These are phyloP conservation scores for Anolis apletophallus DNA, from an alignment of 2,797 vertebrate genomes.

Conservation along the genomic window DNA sequence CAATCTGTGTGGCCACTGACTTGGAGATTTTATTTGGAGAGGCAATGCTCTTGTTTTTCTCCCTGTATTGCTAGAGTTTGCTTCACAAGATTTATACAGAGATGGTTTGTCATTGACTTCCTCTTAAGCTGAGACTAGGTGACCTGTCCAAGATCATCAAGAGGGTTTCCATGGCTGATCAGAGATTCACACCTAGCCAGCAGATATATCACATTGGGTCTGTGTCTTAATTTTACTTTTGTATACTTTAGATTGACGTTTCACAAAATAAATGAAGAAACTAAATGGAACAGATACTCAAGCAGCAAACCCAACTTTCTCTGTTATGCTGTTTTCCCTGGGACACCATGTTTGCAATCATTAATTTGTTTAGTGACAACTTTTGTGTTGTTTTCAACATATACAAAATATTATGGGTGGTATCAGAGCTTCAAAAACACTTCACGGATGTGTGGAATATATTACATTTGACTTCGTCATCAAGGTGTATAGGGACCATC, in stretches of 20 bases:
- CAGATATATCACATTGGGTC: too few species aligned
- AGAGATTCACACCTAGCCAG: too few species aligned
- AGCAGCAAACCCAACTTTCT: not conserved
- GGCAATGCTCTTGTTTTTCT: too few species aligned
- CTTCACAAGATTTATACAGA: too few species aligned
- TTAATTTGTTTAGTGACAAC: rapidly evolving
- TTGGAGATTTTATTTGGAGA: too few species aligned
- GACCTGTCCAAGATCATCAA: too few species aligned
- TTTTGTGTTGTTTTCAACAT: not conserved
- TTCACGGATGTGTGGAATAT: not conserved
- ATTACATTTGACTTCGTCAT: not conserved
- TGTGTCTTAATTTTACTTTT: too few species aligned
- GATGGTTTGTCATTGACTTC: too few species aligned
- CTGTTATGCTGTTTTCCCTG: not conserved
- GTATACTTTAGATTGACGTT: not conserved
- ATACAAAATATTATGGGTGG: not conserved
- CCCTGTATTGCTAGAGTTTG: too few species aligned
- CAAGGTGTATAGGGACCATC: not conserved
- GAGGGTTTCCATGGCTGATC: too few species aligned
- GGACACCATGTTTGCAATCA: not conserved
- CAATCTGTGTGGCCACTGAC: too few species aligned
- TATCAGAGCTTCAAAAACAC: not conserved
- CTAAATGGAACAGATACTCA: not conserved
- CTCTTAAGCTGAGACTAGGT: too few species aligned
- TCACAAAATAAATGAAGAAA: not conserved